Percentiles rank a stretch among this genome's conserved stretches.
Conservation (phyloP, 2,113 vertebrate genomes). For the Apeltes quadracus region DNA sequence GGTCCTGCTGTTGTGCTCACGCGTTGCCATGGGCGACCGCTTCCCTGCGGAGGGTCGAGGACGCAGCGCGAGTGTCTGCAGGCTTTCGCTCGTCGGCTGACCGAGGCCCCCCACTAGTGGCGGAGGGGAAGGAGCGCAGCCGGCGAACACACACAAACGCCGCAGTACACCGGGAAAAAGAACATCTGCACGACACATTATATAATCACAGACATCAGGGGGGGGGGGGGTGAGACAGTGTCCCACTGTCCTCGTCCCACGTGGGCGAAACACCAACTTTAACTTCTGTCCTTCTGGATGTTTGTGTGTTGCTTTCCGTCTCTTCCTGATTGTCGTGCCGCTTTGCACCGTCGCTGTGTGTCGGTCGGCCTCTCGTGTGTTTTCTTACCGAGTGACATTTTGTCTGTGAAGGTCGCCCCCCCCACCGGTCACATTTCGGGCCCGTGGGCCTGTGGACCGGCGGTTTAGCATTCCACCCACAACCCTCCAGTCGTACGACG, state of each 20-base stretch:
- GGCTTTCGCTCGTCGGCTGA: not conserved
- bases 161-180: not conserved
- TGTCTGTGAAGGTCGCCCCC: not conserved
- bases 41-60: constrained; percentile 30
- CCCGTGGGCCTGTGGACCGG: not conserved
- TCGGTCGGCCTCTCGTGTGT: not conserved
- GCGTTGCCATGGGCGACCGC: constrained; percentile 50
- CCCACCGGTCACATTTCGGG: not conserved
- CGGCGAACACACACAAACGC: not conserved
- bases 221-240: no score
- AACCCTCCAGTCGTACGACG: no score
- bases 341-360: not conserved
- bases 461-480: not conserved
- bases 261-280: not conserved
- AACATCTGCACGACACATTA: not conserved
- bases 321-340: not conserved
- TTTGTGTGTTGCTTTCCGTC: not conserved
- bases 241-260: no score
- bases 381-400: not conserved
- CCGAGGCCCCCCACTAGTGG: constrained; percentile 48
- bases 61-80: constrained; percentile 38
- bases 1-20: not conserved
- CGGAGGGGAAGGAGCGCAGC: not conserved
- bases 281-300: not conserved
- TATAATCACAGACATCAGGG: not conserved